Percentiles rank a stretch among this genome's conserved stretches.
Evolutionary conservation across 2,888 invertebrate species (phyloP).

Genomic region (Osedax frankpressi): DNA sequence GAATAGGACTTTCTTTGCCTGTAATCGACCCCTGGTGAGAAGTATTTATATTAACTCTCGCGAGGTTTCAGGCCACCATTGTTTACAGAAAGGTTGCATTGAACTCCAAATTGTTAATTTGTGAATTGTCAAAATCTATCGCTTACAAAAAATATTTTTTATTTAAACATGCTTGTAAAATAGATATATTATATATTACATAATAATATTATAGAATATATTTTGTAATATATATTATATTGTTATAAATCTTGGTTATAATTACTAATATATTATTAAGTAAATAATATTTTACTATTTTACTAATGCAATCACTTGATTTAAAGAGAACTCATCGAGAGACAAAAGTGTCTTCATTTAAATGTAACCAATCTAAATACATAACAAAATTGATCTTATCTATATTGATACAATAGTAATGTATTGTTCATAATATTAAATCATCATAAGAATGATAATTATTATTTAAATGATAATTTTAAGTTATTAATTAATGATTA

Average conservation of each 20-base stretch:
- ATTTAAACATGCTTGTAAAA: neutral
- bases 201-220: neutral
- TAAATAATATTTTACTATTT: no score
- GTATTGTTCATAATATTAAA: neutral
- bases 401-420: no score
- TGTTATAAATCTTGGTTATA: no score
- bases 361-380: no score
- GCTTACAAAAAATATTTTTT: neutral
- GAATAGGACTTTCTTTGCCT: neutral
- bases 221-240: neutral
- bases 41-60: neutral
- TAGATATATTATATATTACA: neutral
- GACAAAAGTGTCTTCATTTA: no score
- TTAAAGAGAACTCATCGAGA: no score
- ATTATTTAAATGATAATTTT: neutral
- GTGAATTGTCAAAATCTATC: no score
- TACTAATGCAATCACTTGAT: no score
- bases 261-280: no score
- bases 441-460: neutral
- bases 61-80: neutral
- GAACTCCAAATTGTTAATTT: no score
- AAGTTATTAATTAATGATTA: neutral
- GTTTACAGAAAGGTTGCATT: neutral
- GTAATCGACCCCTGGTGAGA: neutral
- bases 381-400: no score